Conservation (phyloP, 2,113 vertebrate genomes). For the Melanotaenia duboulayi region DNA sequence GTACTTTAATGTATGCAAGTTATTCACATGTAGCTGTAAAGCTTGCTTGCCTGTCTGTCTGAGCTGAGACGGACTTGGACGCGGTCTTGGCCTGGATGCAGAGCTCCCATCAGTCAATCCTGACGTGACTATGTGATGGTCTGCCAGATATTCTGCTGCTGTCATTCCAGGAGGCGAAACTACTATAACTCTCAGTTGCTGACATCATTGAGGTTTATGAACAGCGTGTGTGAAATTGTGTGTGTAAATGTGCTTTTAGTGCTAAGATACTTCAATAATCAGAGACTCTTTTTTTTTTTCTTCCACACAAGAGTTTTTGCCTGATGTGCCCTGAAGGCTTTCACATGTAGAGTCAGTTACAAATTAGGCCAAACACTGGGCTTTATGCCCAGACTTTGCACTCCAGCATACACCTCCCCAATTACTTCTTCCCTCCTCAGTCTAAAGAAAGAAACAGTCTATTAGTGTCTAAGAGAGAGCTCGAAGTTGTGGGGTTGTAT, state of each 20-base stretch:
- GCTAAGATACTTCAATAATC: slow-evolving; percentile 64
- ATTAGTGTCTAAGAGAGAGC: slow-evolving; percentile 23
- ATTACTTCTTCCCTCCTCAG: slow-evolving; percentile 19
- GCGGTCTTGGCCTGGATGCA: slow-evolving; percentile 46
- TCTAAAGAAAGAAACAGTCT: slow-evolving; percentile 32
- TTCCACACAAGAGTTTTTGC: slow-evolving; percentile 58
- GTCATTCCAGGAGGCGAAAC: slow-evolving; percentile 64
- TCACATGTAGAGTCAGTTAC: slow-evolving; percentile 69
- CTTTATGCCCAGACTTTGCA: slow-evolving; percentile 66
- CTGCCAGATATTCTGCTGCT: slow-evolving; percentile 71
- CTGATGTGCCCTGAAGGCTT: slow-evolving; percentile 74
- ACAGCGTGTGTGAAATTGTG: slow-evolving; percentile 20
- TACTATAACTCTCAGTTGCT: slow-evolving; percentile 43
- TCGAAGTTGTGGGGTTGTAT: neutral
- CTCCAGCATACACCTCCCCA: slow-evolving; percentile 34
- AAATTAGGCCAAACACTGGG: slow-evolving; percentile 66
- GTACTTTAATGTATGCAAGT: slow-evolving; percentile 72
- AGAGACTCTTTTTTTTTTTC: slow-evolving; percentile 22
- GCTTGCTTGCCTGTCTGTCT: slow-evolving; percentile 52
- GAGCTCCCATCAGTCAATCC: slow-evolving; percentile 71
- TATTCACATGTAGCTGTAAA: slow-evolving; percentile 65
- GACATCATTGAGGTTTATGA: slow-evolving; percentile 49
- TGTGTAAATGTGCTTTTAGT: slow-evolving; percentile 38
- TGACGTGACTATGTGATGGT: slow-evolving; percentile 71
- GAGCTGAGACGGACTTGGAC: slow-evolving; percentile 56